phyloP scores from a whole-genome alignment of 2,797 vertebrate genomes.

The Zenarchopterus dispar region DNA sequence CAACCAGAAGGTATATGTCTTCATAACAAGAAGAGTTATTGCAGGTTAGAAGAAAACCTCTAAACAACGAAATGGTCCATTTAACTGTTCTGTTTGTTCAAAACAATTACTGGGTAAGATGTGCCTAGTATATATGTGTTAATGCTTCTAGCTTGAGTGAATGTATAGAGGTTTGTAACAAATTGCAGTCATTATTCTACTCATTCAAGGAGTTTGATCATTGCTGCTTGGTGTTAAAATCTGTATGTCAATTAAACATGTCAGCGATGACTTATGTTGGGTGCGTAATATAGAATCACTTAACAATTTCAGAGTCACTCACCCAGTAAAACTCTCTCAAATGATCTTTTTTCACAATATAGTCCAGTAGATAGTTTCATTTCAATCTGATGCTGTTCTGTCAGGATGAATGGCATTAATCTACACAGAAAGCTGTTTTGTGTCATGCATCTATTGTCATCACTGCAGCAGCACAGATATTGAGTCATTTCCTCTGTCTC shows the following conservation, averaged over 20 bases:
- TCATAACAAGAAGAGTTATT: background rate
- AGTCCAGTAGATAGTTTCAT: conserved; percentile 9
- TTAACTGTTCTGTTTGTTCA: too few relatives aligned
- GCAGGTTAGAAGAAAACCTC: too few relatives aligned
- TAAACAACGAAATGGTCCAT: too few relatives aligned
- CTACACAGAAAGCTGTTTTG: conserved; percentile 8
- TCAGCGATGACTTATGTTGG: background rate
- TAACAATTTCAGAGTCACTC: conserved; percentile 3
- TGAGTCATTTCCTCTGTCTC: conserved; percentile 15
- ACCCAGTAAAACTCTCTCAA: background rate
- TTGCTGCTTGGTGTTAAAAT: background rate
- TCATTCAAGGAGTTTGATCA: background rate
- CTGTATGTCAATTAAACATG: background rate
- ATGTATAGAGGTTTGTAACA: background rate
- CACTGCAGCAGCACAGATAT: background rate
- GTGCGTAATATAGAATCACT: conserved; percentile 6
- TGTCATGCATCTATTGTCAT: conserved; percentile 14
- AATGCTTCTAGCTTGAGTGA: background rate
- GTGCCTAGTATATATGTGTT: background rate
- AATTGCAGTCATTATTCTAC: background rate
- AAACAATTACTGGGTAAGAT: too few relatives aligned
- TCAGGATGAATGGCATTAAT: conserved; percentile 30
- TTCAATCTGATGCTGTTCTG: conserved; percentile 10
- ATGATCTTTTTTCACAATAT: conserved; percentile 12
- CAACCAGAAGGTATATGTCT: background rate